Conservation (phyloP, 2,113 vertebrate species). For the Erinaceus europaeus region DNA sequence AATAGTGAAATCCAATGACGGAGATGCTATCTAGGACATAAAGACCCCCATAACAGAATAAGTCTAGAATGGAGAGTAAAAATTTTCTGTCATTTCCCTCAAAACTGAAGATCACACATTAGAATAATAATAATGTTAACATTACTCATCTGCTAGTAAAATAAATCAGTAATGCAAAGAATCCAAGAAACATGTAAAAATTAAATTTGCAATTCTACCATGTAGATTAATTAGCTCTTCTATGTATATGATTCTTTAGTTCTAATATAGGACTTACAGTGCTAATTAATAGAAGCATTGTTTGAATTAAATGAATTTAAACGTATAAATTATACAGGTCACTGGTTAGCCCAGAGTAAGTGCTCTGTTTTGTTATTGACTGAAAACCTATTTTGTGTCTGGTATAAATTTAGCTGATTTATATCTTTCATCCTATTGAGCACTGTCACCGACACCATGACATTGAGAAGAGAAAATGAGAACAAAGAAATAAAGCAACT, state of each 20-base stretch:
- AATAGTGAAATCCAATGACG: background rate
- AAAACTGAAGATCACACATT: background rate
- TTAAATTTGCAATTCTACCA: background rate
- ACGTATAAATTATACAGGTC: background rate
- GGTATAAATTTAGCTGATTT: background rate
- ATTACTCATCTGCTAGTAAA: background rate
- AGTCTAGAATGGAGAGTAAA: background rate
- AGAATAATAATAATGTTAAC: background rate
- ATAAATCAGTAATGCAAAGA: background rate
- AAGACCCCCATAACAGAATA: background rate
- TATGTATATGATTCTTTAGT: background rate
- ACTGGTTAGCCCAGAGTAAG: background rate
- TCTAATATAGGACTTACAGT: background rate
- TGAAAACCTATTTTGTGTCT: background rate
- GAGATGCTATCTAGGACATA: background rate
- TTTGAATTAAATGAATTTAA: constrained; percentile 15
- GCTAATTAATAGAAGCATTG: background rate
- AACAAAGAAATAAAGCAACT: background rate
- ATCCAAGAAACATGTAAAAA: background rate
- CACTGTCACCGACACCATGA: background rate
- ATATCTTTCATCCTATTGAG: background rate
- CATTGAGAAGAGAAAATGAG: background rate
- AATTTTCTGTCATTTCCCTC: background rate
- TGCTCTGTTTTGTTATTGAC: background rate
- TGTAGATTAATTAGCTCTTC: background rate